Conservation (phyloP, 2,888 invertebrate species). For the Mimachlamys varia region DNA sequence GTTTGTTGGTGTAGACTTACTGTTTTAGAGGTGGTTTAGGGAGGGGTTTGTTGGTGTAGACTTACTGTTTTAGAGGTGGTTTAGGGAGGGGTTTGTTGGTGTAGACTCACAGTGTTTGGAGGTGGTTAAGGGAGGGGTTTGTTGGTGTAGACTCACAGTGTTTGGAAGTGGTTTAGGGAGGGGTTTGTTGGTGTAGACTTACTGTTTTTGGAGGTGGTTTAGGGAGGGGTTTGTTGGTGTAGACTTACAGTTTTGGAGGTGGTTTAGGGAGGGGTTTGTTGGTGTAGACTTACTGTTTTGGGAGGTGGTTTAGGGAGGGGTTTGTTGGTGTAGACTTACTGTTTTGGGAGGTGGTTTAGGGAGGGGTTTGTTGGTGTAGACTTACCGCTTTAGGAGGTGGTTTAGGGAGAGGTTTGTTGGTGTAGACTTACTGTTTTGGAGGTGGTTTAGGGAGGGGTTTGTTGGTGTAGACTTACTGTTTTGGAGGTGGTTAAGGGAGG, state of each 20-base stretch:
- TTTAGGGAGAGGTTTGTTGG: not conserved
- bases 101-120: not conserved
- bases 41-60: not conserved
- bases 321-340: not conserved
- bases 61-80: not conserved
- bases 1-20: not conserved
- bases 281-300: not conserved
- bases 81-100: not conserved
- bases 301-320: constrained; percentile 2
- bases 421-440: not conserved
- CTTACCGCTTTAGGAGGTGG: not conserved
- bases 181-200: not conserved
- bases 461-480: not conserved
- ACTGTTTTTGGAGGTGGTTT: not conserved
- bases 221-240: not conserved
- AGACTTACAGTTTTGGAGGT: constrained; percentile 2
- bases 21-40: not conserved
- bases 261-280: not conserved
- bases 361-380: not conserved
- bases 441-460: constrained; percentile 1
- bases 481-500: not conserved
- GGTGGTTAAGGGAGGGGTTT: not conserved
- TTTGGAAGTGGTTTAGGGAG: constrained; percentile 1
- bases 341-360: not conserved
- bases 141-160: not conserved